phyloP scores from a whole-genome alignment of 2,113 vertebrate species.

The Bujurquina vittata region DNA sequence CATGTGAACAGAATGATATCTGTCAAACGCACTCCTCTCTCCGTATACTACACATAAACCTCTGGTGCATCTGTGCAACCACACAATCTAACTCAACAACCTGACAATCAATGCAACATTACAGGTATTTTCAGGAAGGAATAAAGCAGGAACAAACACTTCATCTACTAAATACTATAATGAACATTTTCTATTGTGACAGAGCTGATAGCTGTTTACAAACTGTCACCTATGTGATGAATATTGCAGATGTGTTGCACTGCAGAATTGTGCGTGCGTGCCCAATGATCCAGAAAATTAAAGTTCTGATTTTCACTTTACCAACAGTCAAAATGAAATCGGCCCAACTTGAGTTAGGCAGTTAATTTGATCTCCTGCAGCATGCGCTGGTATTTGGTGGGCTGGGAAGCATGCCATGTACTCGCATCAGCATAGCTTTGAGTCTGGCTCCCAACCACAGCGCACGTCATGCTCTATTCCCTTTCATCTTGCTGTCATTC shows the following conservation, averaged over 20 bases:
- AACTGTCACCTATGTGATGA: background rate
- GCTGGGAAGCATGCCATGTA: constrained; percentile 56
- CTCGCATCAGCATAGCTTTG: constrained; percentile 29
- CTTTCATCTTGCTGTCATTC: constrained; percentile 77
- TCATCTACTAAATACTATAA: background rate
- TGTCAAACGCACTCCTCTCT: background rate
- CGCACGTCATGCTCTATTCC: constrained; percentile 37
- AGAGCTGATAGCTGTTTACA: background rate
- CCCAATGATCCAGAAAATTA: background rate
- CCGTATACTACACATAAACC: background rate
- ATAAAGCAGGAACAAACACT: background rate
- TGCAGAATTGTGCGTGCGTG: background rate
- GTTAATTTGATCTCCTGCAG: constrained; percentile 18
- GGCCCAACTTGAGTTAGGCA: background rate
- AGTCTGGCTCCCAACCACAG: constrained; percentile 43
- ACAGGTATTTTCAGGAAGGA: background rate
- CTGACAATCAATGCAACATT: background rate
- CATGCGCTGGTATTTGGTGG: constrained; percentile 27
- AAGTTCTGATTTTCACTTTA: constrained; percentile 5
- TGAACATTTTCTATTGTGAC: background rate
- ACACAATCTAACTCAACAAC: background rate
- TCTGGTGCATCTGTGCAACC: background rate
- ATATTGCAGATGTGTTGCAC: background rate
- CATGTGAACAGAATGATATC: background rate
- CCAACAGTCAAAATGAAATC: constrained; percentile 1